These are phyloP conservation scores for Solenopsis invicta DNA, from an alignment of 1,140 invertebrate species.

Conservation along the genomic window DNA sequence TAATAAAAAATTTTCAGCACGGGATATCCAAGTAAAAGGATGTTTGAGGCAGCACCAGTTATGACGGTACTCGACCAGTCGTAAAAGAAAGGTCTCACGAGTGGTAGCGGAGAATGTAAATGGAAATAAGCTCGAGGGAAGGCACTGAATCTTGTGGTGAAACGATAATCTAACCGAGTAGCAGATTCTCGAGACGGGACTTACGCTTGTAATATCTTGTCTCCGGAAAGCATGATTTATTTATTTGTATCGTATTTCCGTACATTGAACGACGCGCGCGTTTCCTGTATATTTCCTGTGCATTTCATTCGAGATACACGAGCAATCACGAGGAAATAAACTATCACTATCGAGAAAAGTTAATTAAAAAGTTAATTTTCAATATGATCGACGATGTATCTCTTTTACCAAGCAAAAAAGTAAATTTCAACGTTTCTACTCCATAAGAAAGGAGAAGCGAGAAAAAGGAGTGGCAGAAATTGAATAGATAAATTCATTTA, in stretches of 20 bases:
- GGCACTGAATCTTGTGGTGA: constrained; percentile 51
- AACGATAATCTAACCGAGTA: constrained; percentile 58
- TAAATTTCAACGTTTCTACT: constrained; percentile 22
- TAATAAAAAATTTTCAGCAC: constrained; percentile 56
- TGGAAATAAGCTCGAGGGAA: constrained; percentile 64
- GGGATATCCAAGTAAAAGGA: constrained; percentile 41
- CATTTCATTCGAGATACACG: not conserved
- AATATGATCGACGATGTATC: constrained; percentile 23
- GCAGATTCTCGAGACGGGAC: constrained; percentile 43
- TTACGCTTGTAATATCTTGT: constrained; percentile 49
- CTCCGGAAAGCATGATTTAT: constrained; percentile 49
- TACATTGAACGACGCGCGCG: not conserved
- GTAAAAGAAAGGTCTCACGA: constrained; percentile 21
- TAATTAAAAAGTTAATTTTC: not conserved
- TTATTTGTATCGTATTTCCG: constrained; percentile 30
- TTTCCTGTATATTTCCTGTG: not conserved
- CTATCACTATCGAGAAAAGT: not conserved
- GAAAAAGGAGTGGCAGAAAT: not conserved
- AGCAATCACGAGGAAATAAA: not conserved
- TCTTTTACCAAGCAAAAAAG: constrained; percentile 5
- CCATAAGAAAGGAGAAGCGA: not conserved
- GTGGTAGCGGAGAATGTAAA: constrained; percentile 52
- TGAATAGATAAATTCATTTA: constrained; percentile 58
- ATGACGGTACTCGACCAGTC: constrained; percentile 46
- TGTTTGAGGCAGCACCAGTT: constrained; percentile 53